Percentiles rank a stretch among this genome's conserved stretches.
Conservation (phyloP, 1,140 invertebrate genomes). For the Laupala kohalensis region DNA sequence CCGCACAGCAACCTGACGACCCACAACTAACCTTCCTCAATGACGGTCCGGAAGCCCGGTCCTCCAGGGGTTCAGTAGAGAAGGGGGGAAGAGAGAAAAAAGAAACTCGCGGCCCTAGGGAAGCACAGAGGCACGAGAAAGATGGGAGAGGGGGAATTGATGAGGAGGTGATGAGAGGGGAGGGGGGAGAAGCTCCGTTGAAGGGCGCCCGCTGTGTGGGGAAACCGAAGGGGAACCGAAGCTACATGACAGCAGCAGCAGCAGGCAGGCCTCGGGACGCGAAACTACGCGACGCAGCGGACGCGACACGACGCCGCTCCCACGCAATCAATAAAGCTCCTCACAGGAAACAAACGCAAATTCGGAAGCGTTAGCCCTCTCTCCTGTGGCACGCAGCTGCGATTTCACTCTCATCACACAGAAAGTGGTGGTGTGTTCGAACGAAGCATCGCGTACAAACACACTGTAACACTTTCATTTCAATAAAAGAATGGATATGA, state of each 20-base stretch:
- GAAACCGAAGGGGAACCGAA: neutral
- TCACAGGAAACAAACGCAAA: neutral
- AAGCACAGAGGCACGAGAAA: too few species aligned
- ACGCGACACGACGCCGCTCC: neutral
- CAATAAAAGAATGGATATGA: too few species aligned
- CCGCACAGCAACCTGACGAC: neutral
- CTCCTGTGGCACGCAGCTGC: too few species aligned
- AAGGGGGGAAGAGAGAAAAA: neutral
- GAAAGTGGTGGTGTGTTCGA: too few species aligned
- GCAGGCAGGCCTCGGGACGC: neutral
- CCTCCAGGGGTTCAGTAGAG: neutral
- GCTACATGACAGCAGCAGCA: neutral
- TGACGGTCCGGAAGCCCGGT: neutral
- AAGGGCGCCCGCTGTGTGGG: neutral
- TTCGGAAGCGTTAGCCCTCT: neutral
- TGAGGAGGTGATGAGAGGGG: too few species aligned
- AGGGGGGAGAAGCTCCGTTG: neutral
- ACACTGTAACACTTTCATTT: too few species aligned
- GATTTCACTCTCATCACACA: too few species aligned
- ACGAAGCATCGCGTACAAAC: too few species aligned
- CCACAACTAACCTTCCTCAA: neutral
- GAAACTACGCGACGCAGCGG: neutral
- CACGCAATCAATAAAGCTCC: neutral
- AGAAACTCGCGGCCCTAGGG: too few species aligned
- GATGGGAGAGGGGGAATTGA: neutral